Evolutionary conservation across 1,140 invertebrate genomes (phyloP), one percentile per base, ranked within the genome.

Genomic region (Battus philenor): DNA sequence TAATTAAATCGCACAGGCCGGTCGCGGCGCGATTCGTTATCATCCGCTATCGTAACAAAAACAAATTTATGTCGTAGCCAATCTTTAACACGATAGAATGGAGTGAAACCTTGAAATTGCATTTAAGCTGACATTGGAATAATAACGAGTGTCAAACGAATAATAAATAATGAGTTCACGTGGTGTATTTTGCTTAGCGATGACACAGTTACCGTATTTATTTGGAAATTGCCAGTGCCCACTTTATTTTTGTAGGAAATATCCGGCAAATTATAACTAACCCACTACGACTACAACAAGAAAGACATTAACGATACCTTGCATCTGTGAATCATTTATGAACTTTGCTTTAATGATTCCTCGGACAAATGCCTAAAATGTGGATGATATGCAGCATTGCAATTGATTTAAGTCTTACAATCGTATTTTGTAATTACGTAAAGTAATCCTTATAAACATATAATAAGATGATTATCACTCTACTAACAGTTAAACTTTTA

Each of bases 101-200:
- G 36, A 44, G 29, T 44, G 31, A 36, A 48, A 64, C 62, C 63
- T 76, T 73, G 68, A 71, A 57, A 68, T 54, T 67, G 62, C 62
- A 68, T 69, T 69, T 65, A 66, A 68, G 60, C 49, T 54, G 57
- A 64, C 62, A 60, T 61, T 60, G 52, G 58, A 73, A 73, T 71
- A 68, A 70, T 47, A 68, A 68, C 50, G 49, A 61, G 54, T 60
- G 56, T 59, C 52, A 48, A 51, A 54, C 50, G 59, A 63, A 68
- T 70, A 62, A 68, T 58, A 65, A 65, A 61, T 49, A 59, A 59
- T 57, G 47, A 70, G 41, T 50, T 50, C 27, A 59, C 45, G 36
- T 57, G 32, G 65, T 39, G 17, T 49, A 32, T 22, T 45, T 33
- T 24, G 32, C 16, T n/a, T 6, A 8, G 45, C 38, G 44, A 49